Evolutionary conservation across 2,113 vertebrate species (phyloP).

Genomic region (Budorcas taxicolor): DNA sequence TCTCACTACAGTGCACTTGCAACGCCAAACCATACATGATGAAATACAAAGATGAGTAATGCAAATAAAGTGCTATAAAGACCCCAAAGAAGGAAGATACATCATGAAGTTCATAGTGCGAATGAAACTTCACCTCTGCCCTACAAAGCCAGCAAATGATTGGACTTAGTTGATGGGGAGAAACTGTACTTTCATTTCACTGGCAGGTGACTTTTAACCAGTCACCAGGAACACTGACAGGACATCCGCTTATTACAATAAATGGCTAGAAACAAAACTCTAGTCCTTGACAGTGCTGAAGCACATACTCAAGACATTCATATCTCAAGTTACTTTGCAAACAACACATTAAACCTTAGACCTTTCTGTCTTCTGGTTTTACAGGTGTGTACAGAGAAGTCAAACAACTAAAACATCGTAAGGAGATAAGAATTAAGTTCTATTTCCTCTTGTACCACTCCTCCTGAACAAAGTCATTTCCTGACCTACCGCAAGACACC

Average conservation of each 20-base stretch:
- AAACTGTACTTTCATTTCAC: not conserved
- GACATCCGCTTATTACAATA: not conserved
- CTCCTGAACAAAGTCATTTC: slow-evolving; percentile 63
- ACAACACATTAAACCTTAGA: slow-evolving; percentile 24
- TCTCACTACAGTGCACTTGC: not conserved
- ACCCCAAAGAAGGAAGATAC: not conserved
- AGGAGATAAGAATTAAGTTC: slow-evolving; percentile 61
- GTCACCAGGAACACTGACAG: not conserved
- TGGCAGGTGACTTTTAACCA: slow-evolving; percentile 4
- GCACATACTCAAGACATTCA: slow-evolving; percentile 35
- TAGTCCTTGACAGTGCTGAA: not conserved
- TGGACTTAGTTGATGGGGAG: not conserved
- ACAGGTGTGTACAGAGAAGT: slow-evolving; percentile 53
- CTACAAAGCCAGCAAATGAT: not conserved
- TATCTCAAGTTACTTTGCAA: slow-evolving; percentile 56
- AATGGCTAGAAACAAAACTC: not conserved
- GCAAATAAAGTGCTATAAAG: not conserved
- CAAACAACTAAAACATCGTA: slow-evolving; percentile 46
- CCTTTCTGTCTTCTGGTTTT: slow-evolving; percentile 41
- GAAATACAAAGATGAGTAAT: not conserved
- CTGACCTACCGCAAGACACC: slow-evolving; percentile 13
- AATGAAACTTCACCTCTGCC: not conserved
- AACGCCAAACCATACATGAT: not conserved
- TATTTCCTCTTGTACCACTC: slow-evolving; percentile 51
- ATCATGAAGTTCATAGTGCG: not conserved